Base-by-base conservation (phyloP, 2,797 vertebrate species). In the Schizopygopsis pylzovi region DNA sequence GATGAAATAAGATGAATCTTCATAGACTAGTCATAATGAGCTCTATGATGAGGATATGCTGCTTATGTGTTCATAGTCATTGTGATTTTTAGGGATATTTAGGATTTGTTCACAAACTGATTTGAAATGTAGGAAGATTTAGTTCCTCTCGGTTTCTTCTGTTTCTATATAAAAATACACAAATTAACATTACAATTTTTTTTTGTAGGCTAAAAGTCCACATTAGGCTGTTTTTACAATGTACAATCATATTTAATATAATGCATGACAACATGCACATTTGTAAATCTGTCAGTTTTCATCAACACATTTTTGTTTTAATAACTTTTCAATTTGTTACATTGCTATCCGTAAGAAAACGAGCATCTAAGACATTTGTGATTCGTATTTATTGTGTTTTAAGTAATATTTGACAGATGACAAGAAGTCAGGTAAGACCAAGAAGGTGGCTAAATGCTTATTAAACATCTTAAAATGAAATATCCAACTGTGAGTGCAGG, bases 31-130 rank as follows among this genome's bases (percentile, higher is more conserved):
- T 54, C 56, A 22, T 79, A 71, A 85, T 76, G 37, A 84, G 16
- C 72, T 84, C 22, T 86, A 22, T 49, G 56, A 86, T 68, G 39
- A 37, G 63, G 79, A 41, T 75, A 76, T 75, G 25, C 65, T 43
- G 45, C 22, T 15, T 76, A 11, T 78, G 20, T 87, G 43, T 52
- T 65, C 28, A 68, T 28, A 54, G 54, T 73, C 25, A 28, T 59
- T 82, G 45, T 47, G 52, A 41, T 63, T 82, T 72, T 59, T 39
- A n/a, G n/a, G 71, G 28, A 22, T 65, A 68, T 85, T 37, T n/a
- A n/a, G 16, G 16, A 20, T 67, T 33, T 56, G 61, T 45, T 78
- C 52, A 43, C 13, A 18, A 76, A 73, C 12, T 15, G 59, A 52
- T 81, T 68, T 37, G 6, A 56, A 71, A 54, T 2, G 0, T n/a